Evolutionary conservation across 2,888 invertebrate species (phyloP).

Genomic region (Marronus borbonicus): DNA sequence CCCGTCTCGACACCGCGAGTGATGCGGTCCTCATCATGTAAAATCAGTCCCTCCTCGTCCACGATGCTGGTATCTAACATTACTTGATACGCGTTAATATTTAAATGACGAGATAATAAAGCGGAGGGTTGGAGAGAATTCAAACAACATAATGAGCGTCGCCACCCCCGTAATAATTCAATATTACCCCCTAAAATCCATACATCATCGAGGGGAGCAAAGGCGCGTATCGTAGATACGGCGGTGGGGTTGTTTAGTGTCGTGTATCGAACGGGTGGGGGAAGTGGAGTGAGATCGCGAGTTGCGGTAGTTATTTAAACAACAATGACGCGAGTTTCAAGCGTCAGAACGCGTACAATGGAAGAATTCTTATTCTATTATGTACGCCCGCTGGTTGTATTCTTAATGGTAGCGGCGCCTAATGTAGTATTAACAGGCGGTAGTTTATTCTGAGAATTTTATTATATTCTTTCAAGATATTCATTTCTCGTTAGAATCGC

Average conservation of each 20-base stretch:
- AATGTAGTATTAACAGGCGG: too few species aligned
- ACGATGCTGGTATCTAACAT: constrained; percentile 4
- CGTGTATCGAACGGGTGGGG: neutral
- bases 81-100: neutral
- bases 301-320: constrained; percentile 13
- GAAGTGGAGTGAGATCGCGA: neutral
- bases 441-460: too few species aligned
- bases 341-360: constrained; percentile 9
- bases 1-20: neutral
- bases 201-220: neutral
- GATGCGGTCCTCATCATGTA: neutral
- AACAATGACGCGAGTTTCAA: constrained; percentile 13
- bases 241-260: too few species aligned
- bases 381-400: too few species aligned
- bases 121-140: neutral
- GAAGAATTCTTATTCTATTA: constrained; percentile 11
- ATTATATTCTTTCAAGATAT: too few species aligned
- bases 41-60: too few species aligned
- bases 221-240: neutral
- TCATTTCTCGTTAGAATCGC: too few species aligned
- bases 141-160: neutral
- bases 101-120: neutral
- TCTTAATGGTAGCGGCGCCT: neutral
- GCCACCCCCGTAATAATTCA: neutral
- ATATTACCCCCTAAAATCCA: constrained; percentile 6